phyloP scores from a whole-genome alignment of 1,140 invertebrate species.

The Maniola jurtina region DNA sequence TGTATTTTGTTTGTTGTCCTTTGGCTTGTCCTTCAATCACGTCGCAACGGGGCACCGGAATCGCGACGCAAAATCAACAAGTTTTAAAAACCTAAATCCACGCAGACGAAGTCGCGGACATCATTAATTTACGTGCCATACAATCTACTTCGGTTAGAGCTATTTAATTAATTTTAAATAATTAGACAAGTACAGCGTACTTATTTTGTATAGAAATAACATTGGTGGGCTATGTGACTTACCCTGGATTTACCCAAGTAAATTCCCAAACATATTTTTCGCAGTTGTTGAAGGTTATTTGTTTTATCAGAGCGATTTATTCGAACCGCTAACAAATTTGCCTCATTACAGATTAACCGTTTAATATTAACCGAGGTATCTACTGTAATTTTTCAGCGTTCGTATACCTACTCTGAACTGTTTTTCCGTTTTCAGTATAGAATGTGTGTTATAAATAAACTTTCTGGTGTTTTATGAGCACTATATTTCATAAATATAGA shows the following conservation, averaged over 20 bases:
- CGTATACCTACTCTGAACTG: background rate
- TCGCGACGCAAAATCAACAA: too few species aligned
- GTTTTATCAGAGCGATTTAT: background rate
- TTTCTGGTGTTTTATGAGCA: background rate
- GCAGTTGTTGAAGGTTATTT: background rate
- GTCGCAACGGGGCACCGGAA: too few species aligned
- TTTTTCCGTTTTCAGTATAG: background rate
- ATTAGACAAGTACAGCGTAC: too few species aligned
- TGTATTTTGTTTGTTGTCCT: too few species aligned
- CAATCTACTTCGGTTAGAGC: too few species aligned
- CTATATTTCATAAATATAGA: background rate
- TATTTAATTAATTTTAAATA: too few species aligned
- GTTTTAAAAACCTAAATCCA: too few species aligned
- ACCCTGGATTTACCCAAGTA: background rate
- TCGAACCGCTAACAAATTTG: conserved; percentile 6
- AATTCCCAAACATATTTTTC: background rate
- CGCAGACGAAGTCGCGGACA: too few species aligned
- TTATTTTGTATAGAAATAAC: too few species aligned
- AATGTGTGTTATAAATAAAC: background rate
- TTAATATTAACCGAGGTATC: background rate
- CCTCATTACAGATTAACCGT: background rate
- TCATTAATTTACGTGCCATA: too few species aligned
- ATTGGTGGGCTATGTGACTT: background rate
- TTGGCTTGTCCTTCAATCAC: too few species aligned
- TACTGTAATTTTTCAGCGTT: background rate